phyloP scores from a whole-genome alignment of 2,888 invertebrate species.

The Scaptodrosophila latifasciaeformis region DNA sequence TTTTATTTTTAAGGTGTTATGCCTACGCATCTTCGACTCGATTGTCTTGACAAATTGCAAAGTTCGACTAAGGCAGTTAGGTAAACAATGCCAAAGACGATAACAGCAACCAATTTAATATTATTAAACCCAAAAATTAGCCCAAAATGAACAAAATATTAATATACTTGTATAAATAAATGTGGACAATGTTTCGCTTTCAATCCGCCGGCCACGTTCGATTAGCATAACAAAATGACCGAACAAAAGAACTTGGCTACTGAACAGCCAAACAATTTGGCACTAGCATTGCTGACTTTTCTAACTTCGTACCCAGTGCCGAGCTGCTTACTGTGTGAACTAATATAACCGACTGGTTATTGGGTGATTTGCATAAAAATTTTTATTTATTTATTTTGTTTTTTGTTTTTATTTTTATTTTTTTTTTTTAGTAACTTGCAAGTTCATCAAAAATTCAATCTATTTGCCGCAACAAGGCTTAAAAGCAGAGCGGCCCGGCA shows the following conservation, averaged over 20 bases:
- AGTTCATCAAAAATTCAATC: slow-evolving; percentile 64
- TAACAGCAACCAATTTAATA: slow-evolving; percentile 50
- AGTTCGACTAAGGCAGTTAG: slow-evolving; percentile 36
- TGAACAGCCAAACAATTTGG: slow-evolving; percentile 59
- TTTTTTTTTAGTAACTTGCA: slow-evolving; percentile 48
- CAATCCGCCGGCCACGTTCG: slow-evolving; percentile 34
- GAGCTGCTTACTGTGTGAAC: no score
- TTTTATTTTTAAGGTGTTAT: no score
- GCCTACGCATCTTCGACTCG: no score
- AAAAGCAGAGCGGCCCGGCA: no score
- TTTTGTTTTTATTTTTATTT: no score
- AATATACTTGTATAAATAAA: neutral
- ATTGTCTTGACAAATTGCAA: slow-evolving; percentile 56
- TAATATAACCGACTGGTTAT: no score
- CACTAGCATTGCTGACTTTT: slow-evolving; percentile 26
- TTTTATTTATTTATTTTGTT: no score
- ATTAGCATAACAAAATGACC: slow-evolving; percentile 70
- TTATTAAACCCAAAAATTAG: slow-evolving; percentile 50
- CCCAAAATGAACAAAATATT: slow-evolving; percentile 26
- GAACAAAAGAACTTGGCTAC: slow-evolving; percentile 66
- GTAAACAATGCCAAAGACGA: slow-evolving; percentile 53
- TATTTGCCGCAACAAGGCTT: slow-evolving; percentile 35
- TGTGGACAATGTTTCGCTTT: slow-evolving; percentile 51
- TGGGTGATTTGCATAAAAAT: slow-evolving; percentile 63
- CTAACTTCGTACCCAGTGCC: neutral